These are phyloP conservation scores for Sebastes hubbsi DNA, from an alignment of 2,797 vertebrate genomes.

Conservation along the genomic window DNA sequence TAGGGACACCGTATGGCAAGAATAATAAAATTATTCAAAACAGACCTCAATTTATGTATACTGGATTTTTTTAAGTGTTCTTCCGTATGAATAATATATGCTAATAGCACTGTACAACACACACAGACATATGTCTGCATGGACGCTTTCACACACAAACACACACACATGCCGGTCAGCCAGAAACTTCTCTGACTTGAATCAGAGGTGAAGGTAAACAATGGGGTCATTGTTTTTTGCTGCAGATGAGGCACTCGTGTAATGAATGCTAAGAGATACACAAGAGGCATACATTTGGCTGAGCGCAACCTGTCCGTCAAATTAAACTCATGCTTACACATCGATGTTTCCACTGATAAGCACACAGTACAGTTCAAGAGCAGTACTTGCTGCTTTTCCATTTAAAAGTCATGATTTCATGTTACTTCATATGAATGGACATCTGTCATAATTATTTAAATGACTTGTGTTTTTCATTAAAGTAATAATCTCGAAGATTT, in stretches of 20 bases:
- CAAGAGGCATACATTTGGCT: conserved; percentile 24
- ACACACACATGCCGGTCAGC: background rate
- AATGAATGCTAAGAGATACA: conserved; percentile 37
- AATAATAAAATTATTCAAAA: conserved; percentile 33
- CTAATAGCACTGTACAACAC: background rate
- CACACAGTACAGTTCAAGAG: background rate
- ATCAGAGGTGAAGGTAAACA: conserved; percentile 55
- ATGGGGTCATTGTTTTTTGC: conserved; percentile 48
- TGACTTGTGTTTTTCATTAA: background rate
- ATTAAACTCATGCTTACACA: conserved; percentile 19
- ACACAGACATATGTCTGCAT: background rate
- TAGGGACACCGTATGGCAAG: conserved; percentile 9
- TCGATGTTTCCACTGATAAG: conserved; percentile 16
- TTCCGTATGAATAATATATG: conserved; percentile 26
- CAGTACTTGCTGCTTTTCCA: background rate
- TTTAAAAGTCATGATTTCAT: background rate
- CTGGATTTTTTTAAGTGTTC: background rate
- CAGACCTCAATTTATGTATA: background rate
- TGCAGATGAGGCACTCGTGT: conserved; percentile 32
- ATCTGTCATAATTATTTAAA: conserved; percentile 6
- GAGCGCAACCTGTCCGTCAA: conserved; percentile 4
- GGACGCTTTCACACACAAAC: background rate
- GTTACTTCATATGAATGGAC: background rate
- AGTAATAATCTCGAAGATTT: background rate
- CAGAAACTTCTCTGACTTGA: conserved; percentile 23